Percentiles rank a stretch among this genome's conserved stretches.
These are phyloP conservation scores for Colletes latitarsis DNA, from an alignment of 1,140 invertebrate genomes.

Conservation along the genomic window DNA sequence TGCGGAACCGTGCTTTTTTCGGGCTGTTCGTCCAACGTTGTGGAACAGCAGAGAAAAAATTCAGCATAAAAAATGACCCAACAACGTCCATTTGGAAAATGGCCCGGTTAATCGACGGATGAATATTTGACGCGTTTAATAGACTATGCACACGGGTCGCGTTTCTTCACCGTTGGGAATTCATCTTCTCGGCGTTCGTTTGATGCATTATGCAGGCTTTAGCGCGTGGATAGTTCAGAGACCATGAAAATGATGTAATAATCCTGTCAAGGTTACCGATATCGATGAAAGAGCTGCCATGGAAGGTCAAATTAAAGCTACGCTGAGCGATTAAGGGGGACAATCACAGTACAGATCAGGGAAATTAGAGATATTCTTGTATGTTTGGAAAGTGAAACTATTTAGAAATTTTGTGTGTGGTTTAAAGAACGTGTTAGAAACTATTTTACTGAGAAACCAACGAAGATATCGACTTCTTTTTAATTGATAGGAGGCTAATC, in stretches of 20 bases:
- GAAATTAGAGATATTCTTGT: too few species aligned
- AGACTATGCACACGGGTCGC: background rate
- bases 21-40: slow-evolving; percentile 31
- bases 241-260: background rate
- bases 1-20: slow-evolving; percentile 47
- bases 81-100: slow-evolving; percentile 3
- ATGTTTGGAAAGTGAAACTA: too few species aligned
- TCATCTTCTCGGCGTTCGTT: background rate
- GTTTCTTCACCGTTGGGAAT: background rate
- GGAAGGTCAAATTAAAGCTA: slow-evolving; percentile 17
- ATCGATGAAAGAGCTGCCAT: background rate
- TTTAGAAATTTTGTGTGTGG: too few species aligned
- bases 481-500: too few species aligned
- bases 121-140: background rate
- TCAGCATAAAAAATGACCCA: background rate
- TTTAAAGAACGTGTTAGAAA: too few species aligned
- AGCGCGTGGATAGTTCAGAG: background rate
- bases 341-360: too few species aligned
- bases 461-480: too few species aligned
- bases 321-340: background rate
- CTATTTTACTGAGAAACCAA: too few species aligned
- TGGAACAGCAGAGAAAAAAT: slow-evolving; percentile 21
- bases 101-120: background rate
- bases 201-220: background rate
- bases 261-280: background rate